Conservation (phyloP, 1,140 invertebrate species). For the Agrypnia vestita region DNA sequence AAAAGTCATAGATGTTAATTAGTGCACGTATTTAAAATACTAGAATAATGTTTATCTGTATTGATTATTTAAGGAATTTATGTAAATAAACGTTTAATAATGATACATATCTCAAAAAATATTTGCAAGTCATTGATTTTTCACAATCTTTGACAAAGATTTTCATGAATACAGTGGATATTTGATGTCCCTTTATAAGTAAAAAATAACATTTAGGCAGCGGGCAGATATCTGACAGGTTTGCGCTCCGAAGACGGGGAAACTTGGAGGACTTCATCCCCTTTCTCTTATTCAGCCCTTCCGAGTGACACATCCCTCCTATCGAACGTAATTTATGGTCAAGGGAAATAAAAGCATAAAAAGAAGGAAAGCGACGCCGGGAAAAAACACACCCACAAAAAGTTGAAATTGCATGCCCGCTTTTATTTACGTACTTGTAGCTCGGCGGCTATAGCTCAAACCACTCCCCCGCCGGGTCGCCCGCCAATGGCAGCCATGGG, state of each 20-base stretch:
- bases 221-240: neutral
- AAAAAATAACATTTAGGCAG: no score
- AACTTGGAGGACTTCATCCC: slow-evolving; percentile 56
- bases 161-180: no score
- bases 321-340: slow-evolving; percentile 61
- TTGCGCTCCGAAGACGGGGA: slow-evolving; percentile 16
- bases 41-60: no score
- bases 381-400: slow-evolving; percentile 57
- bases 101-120: no score
- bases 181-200: no score
- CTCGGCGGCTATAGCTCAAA: neutral
- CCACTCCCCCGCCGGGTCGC: slow-evolving; percentile 38
- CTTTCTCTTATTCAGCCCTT: slow-evolving; percentile 58
- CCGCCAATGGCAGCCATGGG: slow-evolving; percentile 45
- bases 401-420: slow-evolving; percentile 56
- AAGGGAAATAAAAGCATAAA: slow-evolving; percentile 62
- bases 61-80: no score
- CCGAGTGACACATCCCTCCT: slow-evolving; percentile 60
- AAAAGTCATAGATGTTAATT: no score
- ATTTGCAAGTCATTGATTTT: no score
- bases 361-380: slow-evolving; percentile 57
- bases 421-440: slow-evolving; percentile 50
- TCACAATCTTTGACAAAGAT: no score
- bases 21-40: no score
- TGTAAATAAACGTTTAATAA: no score